Evolutionary conservation across 1,140 invertebrate species (phyloP), one percentile per base, ranked within the genome.

Genomic region (Cyrtorhinus lividipennis): DNA sequence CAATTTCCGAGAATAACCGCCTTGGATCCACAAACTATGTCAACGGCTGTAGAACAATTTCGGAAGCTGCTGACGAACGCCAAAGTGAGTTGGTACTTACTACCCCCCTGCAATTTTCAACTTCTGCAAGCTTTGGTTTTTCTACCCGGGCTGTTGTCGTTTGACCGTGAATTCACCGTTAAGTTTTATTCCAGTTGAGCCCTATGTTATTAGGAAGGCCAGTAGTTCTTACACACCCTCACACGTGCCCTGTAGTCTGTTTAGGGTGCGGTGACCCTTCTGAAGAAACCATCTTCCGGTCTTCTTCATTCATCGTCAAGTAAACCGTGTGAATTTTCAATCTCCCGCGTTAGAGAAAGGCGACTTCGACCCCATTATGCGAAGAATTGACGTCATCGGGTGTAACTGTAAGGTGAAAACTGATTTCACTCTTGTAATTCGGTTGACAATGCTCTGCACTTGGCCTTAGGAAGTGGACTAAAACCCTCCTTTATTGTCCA

Each of bases 41-140:
- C 24, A 18, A 59, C 58, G 58, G 58, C 58, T 3, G 27, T 59
- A n/a, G 58, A 59, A 24, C 58, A 59, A 59, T 59, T 59, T 30
- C 24, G 58, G 27, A 59, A 59, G 24, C n/a, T 59, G 10, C n/a
- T 59, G 23, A 59, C 24, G 3, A 27, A n/a, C 58, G 27, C 58
- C 3, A 59, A 59, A 59, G 58, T 59, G 24, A 59, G 48, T 53
- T 53, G 10, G 30, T 38, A 15, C 30, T 8, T 38, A n/a, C n/a
- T n/a, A n/a, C n/a, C n/a, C n/a, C n/a, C n/a, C n/a, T n/a, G n/a
- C n/a, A n/a, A n/a, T n/a, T n/a, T n/a, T n/a, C n/a, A n/a, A n/a
- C n/a, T n/a, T n/a, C n/a, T n/a, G n/a, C n/a, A n/a, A n/a, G n/a
- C n/a, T n/a, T n/a, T n/a, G n/a, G n/a, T n/a, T n/a, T n/a, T n/a